These are phyloP conservation scores for Dinoponera quadriceps DNA, from an alignment of 1,140 invertebrate genomes.

Conservation along the genomic window DNA sequence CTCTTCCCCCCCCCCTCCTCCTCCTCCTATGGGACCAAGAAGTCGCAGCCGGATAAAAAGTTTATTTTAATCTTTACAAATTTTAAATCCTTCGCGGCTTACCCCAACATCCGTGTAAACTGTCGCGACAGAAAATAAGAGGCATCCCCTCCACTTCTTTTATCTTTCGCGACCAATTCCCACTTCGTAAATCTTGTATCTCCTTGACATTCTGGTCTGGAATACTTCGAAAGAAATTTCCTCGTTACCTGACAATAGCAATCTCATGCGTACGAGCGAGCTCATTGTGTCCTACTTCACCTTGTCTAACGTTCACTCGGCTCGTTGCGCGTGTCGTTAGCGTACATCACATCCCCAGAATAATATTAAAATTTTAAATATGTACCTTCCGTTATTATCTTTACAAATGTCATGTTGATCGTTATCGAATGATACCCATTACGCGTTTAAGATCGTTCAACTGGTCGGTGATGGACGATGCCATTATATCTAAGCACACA, in stretches of 20 bases:
- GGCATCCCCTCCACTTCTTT: conserved; percentile 24
- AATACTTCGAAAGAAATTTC: conserved; percentile 37
- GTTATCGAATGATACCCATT: conserved; percentile 18
- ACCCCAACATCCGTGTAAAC: conserved; percentile 57
- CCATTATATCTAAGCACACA: background rate
- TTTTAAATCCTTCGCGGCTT: conserved; percentile 77
- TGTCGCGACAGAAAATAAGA: conserved; percentile 69
- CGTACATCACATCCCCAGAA: background rate
- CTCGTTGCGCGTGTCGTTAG: too few species aligned
- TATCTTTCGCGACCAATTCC: conserved; percentile 25
- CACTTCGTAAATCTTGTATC: conserved; percentile 47
- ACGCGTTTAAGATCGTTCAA: conserved; percentile 1
- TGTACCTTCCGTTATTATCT: background rate
- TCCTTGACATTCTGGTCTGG: conserved; percentile 39
- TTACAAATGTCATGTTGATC: background rate
- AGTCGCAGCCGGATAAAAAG: conserved; percentile 79
- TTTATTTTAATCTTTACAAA: conserved; percentile 83
- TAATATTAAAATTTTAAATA: background rate
- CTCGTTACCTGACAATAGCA: conserved; percentile 28
- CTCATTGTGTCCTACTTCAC: background rate
- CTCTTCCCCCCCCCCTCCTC: background rate
- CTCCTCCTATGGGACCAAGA: conserved; percentile 48
- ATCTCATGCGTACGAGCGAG: background rate
- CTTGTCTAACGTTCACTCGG: background rate
- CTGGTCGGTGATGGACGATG: background rate